These are phyloP conservation scores for Diaperis boleti DNA, from an alignment of 2,888 invertebrate genomes.

Conservation along the genomic window DNA sequence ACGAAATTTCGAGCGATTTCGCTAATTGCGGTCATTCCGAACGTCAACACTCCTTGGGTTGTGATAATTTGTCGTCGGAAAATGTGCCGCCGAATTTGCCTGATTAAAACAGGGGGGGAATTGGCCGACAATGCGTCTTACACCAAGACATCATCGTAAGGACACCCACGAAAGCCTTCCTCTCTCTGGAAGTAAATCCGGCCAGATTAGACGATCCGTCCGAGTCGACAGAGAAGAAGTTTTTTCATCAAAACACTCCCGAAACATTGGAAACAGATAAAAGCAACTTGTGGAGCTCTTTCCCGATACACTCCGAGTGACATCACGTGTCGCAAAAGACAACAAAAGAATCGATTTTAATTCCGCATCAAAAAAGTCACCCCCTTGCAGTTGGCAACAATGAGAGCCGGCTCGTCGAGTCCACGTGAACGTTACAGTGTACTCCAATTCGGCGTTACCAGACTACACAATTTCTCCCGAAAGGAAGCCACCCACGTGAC, in stretches of 20 bases:
- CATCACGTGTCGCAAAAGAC: conserved; percentile 10
- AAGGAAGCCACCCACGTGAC: too few species aligned
- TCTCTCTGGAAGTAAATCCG: not conserved
- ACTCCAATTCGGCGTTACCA: too few species aligned
- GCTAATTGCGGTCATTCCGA: conserved; percentile 19
- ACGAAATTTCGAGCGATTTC: conserved; percentile 12
- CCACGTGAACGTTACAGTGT: too few species aligned
- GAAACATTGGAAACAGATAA: conserved; percentile 10
- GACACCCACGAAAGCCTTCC: not conserved
- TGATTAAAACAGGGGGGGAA: conserved; percentile 11
- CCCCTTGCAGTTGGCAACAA: too few species aligned
- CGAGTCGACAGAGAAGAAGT: not conserved
- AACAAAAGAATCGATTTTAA: too few species aligned
- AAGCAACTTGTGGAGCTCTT: conserved; percentile 26
- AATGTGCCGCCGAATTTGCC: conserved; percentile 1
- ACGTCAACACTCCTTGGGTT: conserved; percentile 7
- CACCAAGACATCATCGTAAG: not conserved
- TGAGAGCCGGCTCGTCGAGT: too few species aligned
- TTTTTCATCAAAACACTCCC: conserved; percentile 11
- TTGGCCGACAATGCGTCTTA: not conserved
- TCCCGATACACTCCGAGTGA: conserved; percentile 3
- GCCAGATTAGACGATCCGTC: not conserved
- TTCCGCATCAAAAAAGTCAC: too few species aligned
- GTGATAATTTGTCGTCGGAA: conserved; percentile 11
- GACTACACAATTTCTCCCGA: too few species aligned